Conservation (phyloP, 1,140 invertebrate genomes). For the Caenorhabditis tropicalis region DNA sequence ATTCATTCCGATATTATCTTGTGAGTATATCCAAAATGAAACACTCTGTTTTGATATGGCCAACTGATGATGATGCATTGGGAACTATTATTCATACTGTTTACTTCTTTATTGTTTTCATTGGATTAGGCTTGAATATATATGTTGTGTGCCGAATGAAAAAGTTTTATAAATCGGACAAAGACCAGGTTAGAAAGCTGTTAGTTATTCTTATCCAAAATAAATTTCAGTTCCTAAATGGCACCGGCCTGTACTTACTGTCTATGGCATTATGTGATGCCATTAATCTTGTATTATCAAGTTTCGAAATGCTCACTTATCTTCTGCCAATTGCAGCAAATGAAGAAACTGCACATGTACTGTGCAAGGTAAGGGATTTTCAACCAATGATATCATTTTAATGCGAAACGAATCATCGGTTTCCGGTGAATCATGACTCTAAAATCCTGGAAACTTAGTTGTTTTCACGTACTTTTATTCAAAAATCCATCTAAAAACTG, state of each 20-base stretch:
- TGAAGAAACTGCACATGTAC: background rate
- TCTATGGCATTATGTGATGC: slow-evolving; percentile 48
- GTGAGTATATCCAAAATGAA: background rate
- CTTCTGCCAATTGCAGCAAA: background rate
- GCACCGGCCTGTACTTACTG: slow-evolving; percentile 46
- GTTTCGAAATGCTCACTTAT: slow-evolving; percentile 42
- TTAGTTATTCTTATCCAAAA: background rate
- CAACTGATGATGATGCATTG: background rate
- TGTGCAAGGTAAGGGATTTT: background rate
- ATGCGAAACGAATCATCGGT: too few relatives aligned
- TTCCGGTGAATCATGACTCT: too few relatives aligned
- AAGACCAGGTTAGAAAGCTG: slow-evolving; percentile 40
- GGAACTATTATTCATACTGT: background rate
- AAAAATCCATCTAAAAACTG: background rate
- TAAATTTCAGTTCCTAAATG: slow-evolving; percentile 48
- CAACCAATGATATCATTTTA: too few relatives aligned
- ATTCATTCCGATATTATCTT: background rate
- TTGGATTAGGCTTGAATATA: slow-evolving; percentile 42
- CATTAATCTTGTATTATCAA: slow-evolving; percentile 33
- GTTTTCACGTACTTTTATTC: too few relatives aligned
- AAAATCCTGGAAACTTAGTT: too few relatives aligned
- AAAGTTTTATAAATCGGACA: slow-evolving; percentile 24
- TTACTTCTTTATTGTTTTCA: background rate
- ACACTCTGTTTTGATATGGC: background rate
- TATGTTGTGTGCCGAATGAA: slow-evolving; percentile 37